These are phyloP conservation scores for Drosophila auraria DNA, from an alignment of 1,140 invertebrate species.

Conservation along the genomic window DNA sequence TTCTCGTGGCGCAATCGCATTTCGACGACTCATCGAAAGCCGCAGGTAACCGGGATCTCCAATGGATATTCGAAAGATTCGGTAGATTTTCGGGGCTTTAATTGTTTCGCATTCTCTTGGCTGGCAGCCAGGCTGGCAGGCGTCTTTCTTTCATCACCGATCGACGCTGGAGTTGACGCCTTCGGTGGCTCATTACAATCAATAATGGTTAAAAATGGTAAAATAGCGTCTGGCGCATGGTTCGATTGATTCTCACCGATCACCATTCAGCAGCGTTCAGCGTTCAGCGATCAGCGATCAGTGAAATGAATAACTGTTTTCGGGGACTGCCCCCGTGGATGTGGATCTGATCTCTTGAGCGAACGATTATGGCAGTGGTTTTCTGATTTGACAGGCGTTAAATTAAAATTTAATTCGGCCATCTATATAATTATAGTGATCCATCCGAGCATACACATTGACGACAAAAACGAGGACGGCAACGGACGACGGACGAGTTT, in stretches of 20 bases:
- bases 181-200: slow-evolving; percentile 83
- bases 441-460: slow-evolving; percentile 81
- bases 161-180: slow-evolving; percentile 73
- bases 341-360: slow-evolving; percentile 50
- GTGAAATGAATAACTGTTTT: slow-evolving; percentile 66
- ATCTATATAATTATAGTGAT: slow-evolving; percentile 84
- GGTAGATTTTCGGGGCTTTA: slow-evolving; percentile 51
- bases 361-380: slow-evolving; percentile 83
- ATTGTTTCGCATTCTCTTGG: slow-evolving; percentile 65
- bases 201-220: slow-evolving; percentile 51
- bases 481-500: slow-evolving; percentile 38
- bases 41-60: slow-evolving; percentile 54
- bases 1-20: slow-evolving; percentile 36
- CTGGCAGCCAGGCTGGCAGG: slow-evolving; percentile 2
- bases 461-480: slow-evolving; percentile 66
- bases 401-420: slow-evolving; percentile 84
- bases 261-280: slow-evolving; percentile 21
- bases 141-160: slow-evolving; percentile 47
- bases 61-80: slow-evolving; percentile 52
- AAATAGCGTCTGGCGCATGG: slow-evolving; percentile 57
- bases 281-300: slow-evolving; percentile 32
- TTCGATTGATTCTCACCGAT: slow-evolving; percentile 73
- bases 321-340: slow-evolving; percentile 33
- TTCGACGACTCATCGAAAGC: slow-evolving; percentile 74
- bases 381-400: slow-evolving; percentile 83